These are phyloP conservation scores for Brachycybe producta DNA, from an alignment of 2,888 invertebrate species.

Conservation along the genomic window DNA sequence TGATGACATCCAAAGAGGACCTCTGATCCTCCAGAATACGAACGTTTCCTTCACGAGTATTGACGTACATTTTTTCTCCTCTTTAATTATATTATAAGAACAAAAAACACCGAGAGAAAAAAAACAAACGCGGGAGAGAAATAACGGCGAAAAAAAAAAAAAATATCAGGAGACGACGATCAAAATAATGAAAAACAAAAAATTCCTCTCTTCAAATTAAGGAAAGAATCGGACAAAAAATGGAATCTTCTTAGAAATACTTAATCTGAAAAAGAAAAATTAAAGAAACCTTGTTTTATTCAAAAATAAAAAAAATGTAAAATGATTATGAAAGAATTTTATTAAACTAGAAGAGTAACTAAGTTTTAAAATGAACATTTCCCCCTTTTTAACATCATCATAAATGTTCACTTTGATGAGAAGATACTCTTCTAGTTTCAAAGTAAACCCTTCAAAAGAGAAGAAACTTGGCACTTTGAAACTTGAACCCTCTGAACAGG, in stretches of 20 bases:
- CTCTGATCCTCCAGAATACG: constrained; percentile 17
- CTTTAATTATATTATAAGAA: background rate
- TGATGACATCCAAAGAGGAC: constrained; percentile 16
- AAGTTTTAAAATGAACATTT: too few relatives aligned
- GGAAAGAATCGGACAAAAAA: constrained; percentile 15
- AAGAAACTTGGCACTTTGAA: background rate
- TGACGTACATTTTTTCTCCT: constrained; percentile 12
- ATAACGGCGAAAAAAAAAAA: too few relatives aligned
- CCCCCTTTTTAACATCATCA: too few relatives aligned
- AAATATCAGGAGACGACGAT: background rate
- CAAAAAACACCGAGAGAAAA: background rate
- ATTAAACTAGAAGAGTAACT: background rate
- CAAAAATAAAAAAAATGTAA: too few relatives aligned
- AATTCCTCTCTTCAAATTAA: constrained; percentile 9
- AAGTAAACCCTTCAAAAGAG: too few relatives aligned
- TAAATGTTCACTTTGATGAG: too few relatives aligned
- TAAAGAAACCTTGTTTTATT: too few relatives aligned
- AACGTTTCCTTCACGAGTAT: constrained; percentile 12
- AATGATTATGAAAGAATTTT: too few relatives aligned
- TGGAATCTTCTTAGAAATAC: constrained; percentile 21
- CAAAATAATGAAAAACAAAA: background rate
- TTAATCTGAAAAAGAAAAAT: constrained; percentile 16
- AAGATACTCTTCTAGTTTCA: too few relatives aligned
- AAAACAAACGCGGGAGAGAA: background rate
- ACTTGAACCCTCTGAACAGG: too few relatives aligned